These are phyloP conservation scores for Chrysaora quinquecirrha DNA, from an alignment of 30 jellyfish, hydroid and myxozoan genomes.

Conservation along the genomic window DNA sequence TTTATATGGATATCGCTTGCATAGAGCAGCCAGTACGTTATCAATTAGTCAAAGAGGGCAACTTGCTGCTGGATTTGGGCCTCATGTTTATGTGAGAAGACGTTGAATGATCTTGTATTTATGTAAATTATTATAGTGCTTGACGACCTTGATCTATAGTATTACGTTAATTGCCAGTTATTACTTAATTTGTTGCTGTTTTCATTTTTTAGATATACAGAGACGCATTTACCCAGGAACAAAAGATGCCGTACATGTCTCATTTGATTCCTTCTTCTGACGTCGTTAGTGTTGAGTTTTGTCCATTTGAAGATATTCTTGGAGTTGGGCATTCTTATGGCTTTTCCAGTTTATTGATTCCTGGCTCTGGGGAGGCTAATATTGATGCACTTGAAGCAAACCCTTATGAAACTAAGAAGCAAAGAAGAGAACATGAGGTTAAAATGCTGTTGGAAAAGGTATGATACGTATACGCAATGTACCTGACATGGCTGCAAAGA, in stretches of 20 bases:
- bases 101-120: no score
- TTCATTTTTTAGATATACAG: conserved; percentile 55
- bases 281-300: conserved; percentile 81
- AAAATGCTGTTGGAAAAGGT: conserved; percentile 97
- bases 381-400: conserved; percentile 94
- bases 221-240: conserved; percentile 75
- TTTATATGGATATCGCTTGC: conserved; percentile 71
- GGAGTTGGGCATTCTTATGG: conserved; percentile 96
- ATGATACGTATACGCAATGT: no score
- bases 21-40: conserved; percentile 78
- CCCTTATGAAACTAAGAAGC: conserved; percentile 89
- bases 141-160: no score
- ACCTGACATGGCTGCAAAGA: no score
- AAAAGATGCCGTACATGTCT: conserved; percentile 87
- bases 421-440: conserved; percentile 94
- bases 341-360: conserved; percentile 81
- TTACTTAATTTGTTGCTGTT: no score
- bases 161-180: no score
- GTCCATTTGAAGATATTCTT: conserved; percentile 98
- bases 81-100: conserved; percentile 91
- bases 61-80: conserved; percentile 95
- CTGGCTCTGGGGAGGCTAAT: conserved; percentile 98
- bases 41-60: conserved; percentile 92
- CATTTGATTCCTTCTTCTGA: conserved; percentile 74
- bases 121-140: no score